Conservation (phyloP, 2,113 vertebrate genomes). For the Rhynchomys soricoides region DNA sequence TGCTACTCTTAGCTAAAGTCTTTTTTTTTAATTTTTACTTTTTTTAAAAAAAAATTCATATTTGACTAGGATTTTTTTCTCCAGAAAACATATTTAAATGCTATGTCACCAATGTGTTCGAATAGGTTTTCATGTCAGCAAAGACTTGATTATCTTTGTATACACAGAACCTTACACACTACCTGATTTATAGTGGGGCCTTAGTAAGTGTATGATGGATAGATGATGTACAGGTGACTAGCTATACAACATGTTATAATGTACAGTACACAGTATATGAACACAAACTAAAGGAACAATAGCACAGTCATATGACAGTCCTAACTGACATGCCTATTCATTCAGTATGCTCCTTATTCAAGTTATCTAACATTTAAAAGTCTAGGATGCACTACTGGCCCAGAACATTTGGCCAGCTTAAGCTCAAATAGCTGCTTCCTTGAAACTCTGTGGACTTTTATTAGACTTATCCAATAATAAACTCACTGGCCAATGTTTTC, state of each 20-base stretch:
- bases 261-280: neutral
- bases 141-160: neutral
- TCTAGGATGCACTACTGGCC: neutral
- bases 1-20: neutral
- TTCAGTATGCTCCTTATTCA: neutral
- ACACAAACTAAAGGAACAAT: neutral
- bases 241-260: neutral
- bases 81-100: constrained; percentile 27
- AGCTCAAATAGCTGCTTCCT: neutral
- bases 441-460: neutral
- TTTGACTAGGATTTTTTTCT: neutral
- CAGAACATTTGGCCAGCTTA: neutral
- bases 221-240: neutral
- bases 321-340: neutral
- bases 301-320: neutral
- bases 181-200: neutral
- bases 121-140: neutral
- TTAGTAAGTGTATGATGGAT: neutral
- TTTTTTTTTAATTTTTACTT: neutral
- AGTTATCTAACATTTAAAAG: neutral
- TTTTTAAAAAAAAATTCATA: too few relatives aligned
- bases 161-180: neutral
- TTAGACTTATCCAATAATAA: neutral
- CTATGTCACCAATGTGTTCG: neutral
- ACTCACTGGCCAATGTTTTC: neutral